Evolutionary conservation across 1,140 invertebrate species (phyloP).

Genomic region (Brachionus rotundiformis): DNA sequence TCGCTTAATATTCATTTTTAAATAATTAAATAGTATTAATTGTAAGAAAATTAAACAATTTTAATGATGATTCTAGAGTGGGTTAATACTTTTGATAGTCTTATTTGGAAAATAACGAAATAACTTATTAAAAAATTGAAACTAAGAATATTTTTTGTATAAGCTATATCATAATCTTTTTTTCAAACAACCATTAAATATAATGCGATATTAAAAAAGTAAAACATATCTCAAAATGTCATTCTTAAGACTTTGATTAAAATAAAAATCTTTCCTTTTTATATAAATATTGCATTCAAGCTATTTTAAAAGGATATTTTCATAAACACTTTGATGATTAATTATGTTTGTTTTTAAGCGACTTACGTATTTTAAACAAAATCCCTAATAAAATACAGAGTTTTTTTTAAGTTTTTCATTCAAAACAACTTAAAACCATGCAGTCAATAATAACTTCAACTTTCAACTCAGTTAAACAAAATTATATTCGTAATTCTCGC

Average conservation of each 20-base stretch:
- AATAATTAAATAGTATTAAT: too few species aligned
- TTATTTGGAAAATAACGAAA: not conserved
- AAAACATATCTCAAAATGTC: not conserved
- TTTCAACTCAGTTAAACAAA: conserved; percentile 16
- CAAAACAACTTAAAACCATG: not conserved
- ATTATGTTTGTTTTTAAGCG: not conserved
- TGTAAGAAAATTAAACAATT: too few species aligned
- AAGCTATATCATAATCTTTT: not conserved
- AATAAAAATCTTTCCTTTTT: not conserved
- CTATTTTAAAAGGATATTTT: not conserved
- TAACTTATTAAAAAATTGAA: not conserved
- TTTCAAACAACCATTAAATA: not conserved
- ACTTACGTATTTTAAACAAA: not conserved
- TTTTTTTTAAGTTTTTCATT: not conserved
- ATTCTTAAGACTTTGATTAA: conserved; percentile 1
- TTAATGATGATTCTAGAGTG: too few species aligned
- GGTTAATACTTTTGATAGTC: not conserved
- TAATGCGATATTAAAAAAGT: not conserved
- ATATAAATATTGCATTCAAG: not conserved
- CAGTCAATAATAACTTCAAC: conserved; percentile 29
- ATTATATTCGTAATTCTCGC: conserved; percentile 34
- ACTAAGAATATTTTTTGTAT: not conserved
- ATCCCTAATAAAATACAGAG: not conserved
- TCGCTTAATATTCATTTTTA: too few species aligned
- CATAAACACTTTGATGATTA: not conserved